Conservation (phyloP, 37 sponge, comb jelly and placozoan species). For the Beroe forskalii region DNA sequence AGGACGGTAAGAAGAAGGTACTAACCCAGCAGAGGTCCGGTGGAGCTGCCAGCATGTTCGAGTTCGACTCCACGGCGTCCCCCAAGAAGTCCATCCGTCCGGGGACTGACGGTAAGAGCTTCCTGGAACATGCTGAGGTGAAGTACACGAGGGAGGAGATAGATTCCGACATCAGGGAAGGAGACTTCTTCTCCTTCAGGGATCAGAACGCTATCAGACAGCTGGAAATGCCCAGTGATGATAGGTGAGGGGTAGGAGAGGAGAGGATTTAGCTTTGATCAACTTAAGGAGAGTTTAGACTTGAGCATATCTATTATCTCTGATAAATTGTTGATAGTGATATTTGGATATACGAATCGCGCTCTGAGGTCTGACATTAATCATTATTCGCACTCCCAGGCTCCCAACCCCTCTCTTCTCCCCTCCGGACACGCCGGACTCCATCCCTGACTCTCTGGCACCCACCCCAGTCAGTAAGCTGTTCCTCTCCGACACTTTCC, state of each 20-base stretch:
- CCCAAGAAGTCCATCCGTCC: slow-evolving; percentile 28
- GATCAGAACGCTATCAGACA: slow-evolving; percentile 1
- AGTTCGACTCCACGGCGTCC: neutral
- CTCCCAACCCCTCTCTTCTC: slow-evolving; percentile 62
- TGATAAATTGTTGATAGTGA: too few relatives aligned
- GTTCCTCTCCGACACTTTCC: slow-evolving; percentile 58
- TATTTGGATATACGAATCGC: too few relatives aligned
- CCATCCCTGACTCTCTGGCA: slow-evolving; percentile 59
- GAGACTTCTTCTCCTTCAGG: slow-evolving; percentile 63
- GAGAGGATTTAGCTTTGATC: too few relatives aligned
- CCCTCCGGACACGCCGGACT: slow-evolving; percentile 48
- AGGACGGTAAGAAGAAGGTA: slow-evolving; percentile 28
- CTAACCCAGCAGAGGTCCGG: neutral
- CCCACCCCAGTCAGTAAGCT: slow-evolving; percentile 60
- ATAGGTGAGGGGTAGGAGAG: too few relatives aligned
- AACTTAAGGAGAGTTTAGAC: too few relatives aligned
- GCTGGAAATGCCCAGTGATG: slow-evolving; percentile 3
- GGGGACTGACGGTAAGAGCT: slow-evolving; percentile 11
- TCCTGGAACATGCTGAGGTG: slow-evolving; percentile 4
- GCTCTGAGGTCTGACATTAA: too few relatives aligned
- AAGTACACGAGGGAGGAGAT: slow-evolving; percentile 30
- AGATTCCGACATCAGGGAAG: slow-evolving; percentile 28
- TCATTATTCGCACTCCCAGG: neutral
- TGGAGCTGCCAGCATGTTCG: slow-evolving; percentile 5
- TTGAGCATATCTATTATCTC: too few relatives aligned